Conservation (phyloP, 2,888 invertebrate species). For the Serripes groenlandicus region DNA sequence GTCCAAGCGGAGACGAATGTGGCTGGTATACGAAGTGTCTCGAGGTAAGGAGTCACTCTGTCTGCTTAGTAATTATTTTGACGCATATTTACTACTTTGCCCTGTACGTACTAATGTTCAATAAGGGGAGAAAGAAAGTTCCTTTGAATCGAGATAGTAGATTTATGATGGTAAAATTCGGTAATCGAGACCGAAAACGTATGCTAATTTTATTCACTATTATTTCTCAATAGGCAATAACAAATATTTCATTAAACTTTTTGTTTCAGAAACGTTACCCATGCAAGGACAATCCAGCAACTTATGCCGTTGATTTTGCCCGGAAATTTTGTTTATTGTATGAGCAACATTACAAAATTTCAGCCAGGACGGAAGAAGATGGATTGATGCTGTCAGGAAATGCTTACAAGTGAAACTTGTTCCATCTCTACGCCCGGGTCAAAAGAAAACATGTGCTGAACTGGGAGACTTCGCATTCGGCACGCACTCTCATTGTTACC, state of each 20-base stretch:
- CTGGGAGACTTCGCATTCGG: conserved; percentile 35
- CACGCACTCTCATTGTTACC: conserved; percentile 43
- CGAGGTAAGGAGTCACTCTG: conserved; percentile 28
- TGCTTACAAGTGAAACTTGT: conserved; percentile 59
- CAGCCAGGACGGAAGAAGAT: conserved; percentile 21
- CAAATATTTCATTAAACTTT: no score
- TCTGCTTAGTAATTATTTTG: no score
- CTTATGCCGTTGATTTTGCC: conserved; percentile 51
- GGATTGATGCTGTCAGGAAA: conserved; percentile 56
- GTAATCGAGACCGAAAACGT: no score
- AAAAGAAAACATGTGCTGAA: conserved; percentile 21
- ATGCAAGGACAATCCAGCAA: conserved; percentile 16
- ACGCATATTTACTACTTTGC: no score
- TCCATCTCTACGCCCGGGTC: conserved; percentile 44
- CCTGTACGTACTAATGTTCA: no score
- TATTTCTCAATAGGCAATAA: no score
- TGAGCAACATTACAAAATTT: conserved; percentile 26
- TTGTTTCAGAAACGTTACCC: conserved; percentile 39
- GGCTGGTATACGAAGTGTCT: conserved; percentile 51
- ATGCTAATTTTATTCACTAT: no score
- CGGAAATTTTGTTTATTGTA: conserved; percentile 54
- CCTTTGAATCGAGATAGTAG: no score
- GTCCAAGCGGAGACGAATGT: conserved; percentile 47
- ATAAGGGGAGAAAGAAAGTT: no score
- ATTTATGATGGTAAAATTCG: no score